These are phyloP conservation scores for Solenopsis fugax DNA, from an alignment of 1,140 invertebrate species.

Conservation along the genomic window DNA sequence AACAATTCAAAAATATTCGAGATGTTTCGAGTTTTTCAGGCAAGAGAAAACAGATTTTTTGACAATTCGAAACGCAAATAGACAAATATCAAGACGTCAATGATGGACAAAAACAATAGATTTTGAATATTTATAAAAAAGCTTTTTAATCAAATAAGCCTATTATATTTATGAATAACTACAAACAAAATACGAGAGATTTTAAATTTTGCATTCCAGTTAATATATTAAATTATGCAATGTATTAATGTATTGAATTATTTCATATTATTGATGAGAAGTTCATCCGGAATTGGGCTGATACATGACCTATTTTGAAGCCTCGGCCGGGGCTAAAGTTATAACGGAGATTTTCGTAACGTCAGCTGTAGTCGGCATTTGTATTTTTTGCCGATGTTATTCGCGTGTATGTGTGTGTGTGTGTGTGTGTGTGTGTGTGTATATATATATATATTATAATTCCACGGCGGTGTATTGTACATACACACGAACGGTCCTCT, in stretches of 20 bases:
- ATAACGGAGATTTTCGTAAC: neutral
- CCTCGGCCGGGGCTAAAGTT: neutral
- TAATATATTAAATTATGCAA: neutral
- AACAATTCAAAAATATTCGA: neutral
- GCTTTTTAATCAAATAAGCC: neutral
- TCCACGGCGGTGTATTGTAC: neutral
- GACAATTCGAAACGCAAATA: neutral
- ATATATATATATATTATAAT: neutral
- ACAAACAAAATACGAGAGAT: neutral
- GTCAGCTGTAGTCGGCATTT: neutral
- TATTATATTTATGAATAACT: neutral
- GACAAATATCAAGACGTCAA: neutral
- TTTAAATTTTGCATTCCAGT: neutral
- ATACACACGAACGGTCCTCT: neutral
- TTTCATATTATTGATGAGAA: neutral
- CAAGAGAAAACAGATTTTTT: neutral
- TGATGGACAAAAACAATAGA: neutral
- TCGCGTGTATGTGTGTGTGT: neutral
- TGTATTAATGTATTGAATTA: too few species aligned
- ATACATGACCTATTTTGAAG: conserved; percentile 31
- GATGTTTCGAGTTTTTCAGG: neutral
- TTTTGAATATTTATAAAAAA: conserved; percentile 3
- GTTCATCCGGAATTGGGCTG: neutral
- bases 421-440: neutral
- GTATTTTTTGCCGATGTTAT: conserved; percentile 19